Evolutionary conservation across 2,113 vertebrate species (phyloP).

Genomic region (Elephantulus edwardii): DNA sequence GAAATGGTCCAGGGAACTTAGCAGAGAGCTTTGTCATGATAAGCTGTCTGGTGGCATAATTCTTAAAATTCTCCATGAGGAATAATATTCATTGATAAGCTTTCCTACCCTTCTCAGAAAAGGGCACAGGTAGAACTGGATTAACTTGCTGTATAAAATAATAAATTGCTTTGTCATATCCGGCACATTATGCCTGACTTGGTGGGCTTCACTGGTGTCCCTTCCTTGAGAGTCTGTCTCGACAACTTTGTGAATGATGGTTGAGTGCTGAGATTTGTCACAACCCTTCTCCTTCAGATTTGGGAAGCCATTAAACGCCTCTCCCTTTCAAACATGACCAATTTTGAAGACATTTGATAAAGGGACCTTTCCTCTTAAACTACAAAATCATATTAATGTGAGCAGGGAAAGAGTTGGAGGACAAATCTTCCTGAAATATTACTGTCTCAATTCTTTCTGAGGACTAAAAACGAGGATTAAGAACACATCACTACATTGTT

Average conservation of each 20-base stretch:
- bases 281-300: not conserved
- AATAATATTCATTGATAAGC: constrained; percentile 48
- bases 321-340: constrained; percentile 35
- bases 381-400: constrained; percentile 7
- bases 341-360: constrained; percentile 58
- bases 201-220: constrained; percentile 12
- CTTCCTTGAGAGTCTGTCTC: constrained; percentile 16
- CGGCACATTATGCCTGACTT: not conserved
- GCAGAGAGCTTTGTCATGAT: constrained; percentile 33
- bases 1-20: constrained; percentile 13
- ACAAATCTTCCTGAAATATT: constrained; percentile 27
- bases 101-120: constrained; percentile 23
- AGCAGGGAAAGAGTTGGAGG: not conserved
- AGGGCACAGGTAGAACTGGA: constrained; percentile 2
- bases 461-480: constrained; percentile 44
- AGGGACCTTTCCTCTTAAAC: constrained; percentile 37
- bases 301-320: constrained; percentile 44
- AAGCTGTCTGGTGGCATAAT: constrained; percentile 30
- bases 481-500: not conserved
- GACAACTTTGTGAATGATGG: constrained; percentile 33
- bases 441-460: constrained; percentile 16
- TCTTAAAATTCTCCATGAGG: constrained; percentile 40
- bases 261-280: not conserved
- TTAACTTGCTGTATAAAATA: constrained; percentile 53
- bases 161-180: constrained; percentile 38